Evolutionary conservation across 2,797 vertebrate genomes (phyloP), one percentile per base, ranked within the genome.

Genomic region (Melanotaenia trifasciata): DNA sequence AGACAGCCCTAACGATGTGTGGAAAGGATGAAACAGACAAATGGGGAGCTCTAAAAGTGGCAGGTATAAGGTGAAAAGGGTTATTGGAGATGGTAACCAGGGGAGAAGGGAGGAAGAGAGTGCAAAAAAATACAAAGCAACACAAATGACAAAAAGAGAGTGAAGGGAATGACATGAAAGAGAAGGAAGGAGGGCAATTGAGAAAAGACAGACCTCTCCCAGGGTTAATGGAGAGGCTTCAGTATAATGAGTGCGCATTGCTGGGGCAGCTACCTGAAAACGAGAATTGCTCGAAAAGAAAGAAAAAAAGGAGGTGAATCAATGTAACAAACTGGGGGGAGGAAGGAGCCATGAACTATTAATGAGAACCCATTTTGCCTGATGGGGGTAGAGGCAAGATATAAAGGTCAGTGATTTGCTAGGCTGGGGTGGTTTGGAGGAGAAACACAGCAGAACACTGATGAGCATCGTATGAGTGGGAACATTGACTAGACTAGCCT

Each of bases 291-390:
- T 14, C 35, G 64, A 67, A 79, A 68, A 72, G 70, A 75, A 78
- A 36, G 53, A 56, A n/a, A 32, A 67, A 78, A 79, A 12, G 72
- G 45, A 78, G 70, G 76, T 64, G 81, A 91, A 91, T 90, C 87
- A 85, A 72, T 85, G 85, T 87, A 89, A 90, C 89, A 93, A 89
- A 90, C 89, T 90, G 86, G 79, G 81, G 85, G 86, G 85, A 86
- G 47, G 78, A 87, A 79, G 74, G 60, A 85, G 81, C 54, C 65
- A 82, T 90, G 84, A 87, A 92, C 88, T 90, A 90, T 94, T 93
- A 92, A 93, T 91, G 90, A 90, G 91, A 86, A 78, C 86, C 75
- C 83, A 90, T 90, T 92, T 89, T 85, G 72, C 79, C 86, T 85
- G 88, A 90, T 84, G 73, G 82, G 78, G 78, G 66, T 74, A 58